A percentile compares a stretch with the other conserved stretches of the same genome.
phyloP scores from a whole-genome alignment of 2,888 invertebrate genomes.

The Bhutanitis thaidina region DNA sequence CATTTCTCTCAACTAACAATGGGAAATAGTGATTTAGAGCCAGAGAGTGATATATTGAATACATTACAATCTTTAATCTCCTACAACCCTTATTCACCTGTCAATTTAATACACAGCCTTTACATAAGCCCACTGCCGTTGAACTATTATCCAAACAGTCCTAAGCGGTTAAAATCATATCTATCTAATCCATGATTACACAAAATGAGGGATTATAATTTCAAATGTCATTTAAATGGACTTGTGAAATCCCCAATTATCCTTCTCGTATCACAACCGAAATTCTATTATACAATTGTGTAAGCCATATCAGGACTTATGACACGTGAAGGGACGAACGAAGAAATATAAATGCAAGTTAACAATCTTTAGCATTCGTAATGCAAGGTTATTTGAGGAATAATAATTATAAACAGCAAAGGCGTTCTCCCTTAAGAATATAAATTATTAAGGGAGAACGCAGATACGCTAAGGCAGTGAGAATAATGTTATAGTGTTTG shows the following conservation, averaged over 20 bases:
- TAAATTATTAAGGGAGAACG: constrained; percentile 21
- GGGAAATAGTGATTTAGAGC: constrained; percentile 44
- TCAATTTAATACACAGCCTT: constrained; percentile 71
- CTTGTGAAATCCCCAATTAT: no score
- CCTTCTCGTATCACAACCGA: no score
- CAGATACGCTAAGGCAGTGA: constrained; percentile 45
- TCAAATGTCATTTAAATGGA: no score
- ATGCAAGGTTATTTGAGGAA: not conserved
- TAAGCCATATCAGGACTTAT: no score
- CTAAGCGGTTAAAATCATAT: not conserved
- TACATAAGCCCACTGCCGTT: constrained; percentile 62
- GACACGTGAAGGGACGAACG: no score
- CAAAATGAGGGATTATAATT: no score
- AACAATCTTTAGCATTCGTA: not conserved
- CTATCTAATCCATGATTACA: not conserved
- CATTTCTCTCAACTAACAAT: constrained; percentile 44
- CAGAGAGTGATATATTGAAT: constrained; percentile 36
- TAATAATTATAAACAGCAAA: not conserved
- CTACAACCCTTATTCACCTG: constrained; percentile 56
- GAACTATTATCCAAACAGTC: constrained; percentile 40
- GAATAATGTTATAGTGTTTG: constrained; percentile 27
- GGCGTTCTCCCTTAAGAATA: constrained; percentile 3
- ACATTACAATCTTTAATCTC: constrained; percentile 53
- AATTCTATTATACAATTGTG: no score
- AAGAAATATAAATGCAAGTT: no score